A percentile compares a stretch with the other conserved stretches of the same genome.
phyloP scores from a whole-genome alignment of 2,888 invertebrate genomes.

The Drosophila ochracea region DNA sequence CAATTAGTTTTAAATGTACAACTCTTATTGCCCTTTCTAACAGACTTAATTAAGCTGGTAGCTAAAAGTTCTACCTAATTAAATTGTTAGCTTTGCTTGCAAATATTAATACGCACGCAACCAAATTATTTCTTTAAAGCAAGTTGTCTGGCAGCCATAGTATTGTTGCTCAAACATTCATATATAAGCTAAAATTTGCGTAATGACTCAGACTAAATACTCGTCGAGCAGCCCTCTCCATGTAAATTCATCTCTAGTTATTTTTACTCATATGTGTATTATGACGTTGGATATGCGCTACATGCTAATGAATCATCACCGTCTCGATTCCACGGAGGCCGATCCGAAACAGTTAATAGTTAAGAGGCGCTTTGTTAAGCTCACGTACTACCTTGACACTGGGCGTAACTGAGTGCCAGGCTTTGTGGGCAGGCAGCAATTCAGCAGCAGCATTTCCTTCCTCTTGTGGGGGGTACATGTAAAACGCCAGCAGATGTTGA shows the following conservation, averaged over 20 bases:
- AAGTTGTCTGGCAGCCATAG: neutral
- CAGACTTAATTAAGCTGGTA: neutral
- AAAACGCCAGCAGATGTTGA: constrained; percentile 43
- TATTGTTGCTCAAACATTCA: constrained; percentile 2
- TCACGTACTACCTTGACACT: constrained; percentile 65
- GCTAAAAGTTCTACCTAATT: neutral
- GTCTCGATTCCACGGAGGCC: constrained; percentile 41
- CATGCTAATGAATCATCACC: constrained; percentile 61
- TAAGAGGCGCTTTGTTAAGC: constrained; percentile 19
- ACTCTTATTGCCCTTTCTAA: neutral
- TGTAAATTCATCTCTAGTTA: constrained; percentile 20
- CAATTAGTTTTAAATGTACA: neutral
- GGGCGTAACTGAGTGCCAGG: constrained; percentile 34
- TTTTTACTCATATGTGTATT: constrained; percentile 17
- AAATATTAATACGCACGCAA: neutral
- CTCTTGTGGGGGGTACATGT: constrained; percentile 7
- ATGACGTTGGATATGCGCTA: constrained; percentile 31
- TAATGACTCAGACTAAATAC: constrained; percentile 15
- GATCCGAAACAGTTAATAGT: constrained; percentile 53
- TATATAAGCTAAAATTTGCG: neutral
- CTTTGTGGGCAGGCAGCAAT: constrained; percentile 32
- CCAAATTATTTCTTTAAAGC: neutral
- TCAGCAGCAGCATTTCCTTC: neutral
- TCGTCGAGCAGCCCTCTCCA: constrained; percentile 7
- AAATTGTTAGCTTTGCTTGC: neutral